phyloP scores from a whole-genome alignment of 2,113 vertebrate species.

The Aix galericulata region DNA sequence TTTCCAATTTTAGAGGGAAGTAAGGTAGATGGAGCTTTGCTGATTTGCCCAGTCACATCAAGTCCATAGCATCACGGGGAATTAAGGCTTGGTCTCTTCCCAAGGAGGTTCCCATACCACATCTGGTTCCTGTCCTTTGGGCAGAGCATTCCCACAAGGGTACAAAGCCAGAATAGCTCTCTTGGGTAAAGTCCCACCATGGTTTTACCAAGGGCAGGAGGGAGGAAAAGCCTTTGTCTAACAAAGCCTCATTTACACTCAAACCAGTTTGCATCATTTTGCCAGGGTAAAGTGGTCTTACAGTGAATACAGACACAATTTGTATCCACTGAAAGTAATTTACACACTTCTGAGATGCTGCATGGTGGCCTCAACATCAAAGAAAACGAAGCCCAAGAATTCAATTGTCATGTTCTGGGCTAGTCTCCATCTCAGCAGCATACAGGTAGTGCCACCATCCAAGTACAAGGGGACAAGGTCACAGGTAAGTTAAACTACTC shows the following conservation, averaged over 20 bases:
- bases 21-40: not conserved
- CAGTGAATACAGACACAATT: not conserved
- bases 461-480: not conserved
- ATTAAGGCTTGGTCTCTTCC: not conserved
- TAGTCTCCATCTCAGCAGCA: not conserved
- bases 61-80: accelerated
- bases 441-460: not conserved
- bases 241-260: not conserved
- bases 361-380: accelerated
- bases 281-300: not conserved
- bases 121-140: not conserved
- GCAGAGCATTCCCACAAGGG: not conserved
- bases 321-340: not conserved
- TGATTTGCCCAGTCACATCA: not conserved
- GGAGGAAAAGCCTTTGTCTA: not conserved
- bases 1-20: not conserved
- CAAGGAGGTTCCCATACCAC: not conserved
- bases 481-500: accelerated
- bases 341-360: not conserved
- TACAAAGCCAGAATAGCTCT: not conserved
- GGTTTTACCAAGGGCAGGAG: not conserved
- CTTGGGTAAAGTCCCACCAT: accelerated
- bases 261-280: not conserved
- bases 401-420: not conserved
- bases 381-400: accelerated